Evolutionary conservation across 2,888 invertebrate species (phyloP), one percentile per base, ranked within the genome.

Genomic region (Noctua fimbriata): DNA sequence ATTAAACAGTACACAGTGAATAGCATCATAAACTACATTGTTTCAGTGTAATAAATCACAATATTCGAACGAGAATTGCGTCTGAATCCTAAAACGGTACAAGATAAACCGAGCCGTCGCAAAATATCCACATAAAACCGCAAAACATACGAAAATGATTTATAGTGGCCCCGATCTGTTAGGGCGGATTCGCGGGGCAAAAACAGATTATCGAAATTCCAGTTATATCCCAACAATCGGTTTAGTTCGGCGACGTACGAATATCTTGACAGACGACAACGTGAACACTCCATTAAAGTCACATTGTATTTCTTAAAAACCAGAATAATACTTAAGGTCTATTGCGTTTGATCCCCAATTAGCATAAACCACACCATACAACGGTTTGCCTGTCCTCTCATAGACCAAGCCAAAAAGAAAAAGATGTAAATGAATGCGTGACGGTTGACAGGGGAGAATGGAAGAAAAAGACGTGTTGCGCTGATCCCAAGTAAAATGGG

Each of bases 121-220:
- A 89, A 92, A 88, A 95, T 94, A 94, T 94, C 93, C 93, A 92
- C 92, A 94, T 94, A 94, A 95, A 96, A 94, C 95, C 94, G 92
- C 93, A 94, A 95, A 96, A 95, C 94, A 94, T 94, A 94, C 92
- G 92, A 94, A 95, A 95, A 96, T 96, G 95, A 96, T 96, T 95
- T 95, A 96, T 95, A 94, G 94, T 93, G 91, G 90, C 89, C 91
- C 91, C 94, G 94, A 94, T 96, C 94, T 94, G 95, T 93, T 93
- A 90, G 93, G 92, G 92, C 93, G 93, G 94, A 92, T 94, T 93
- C 91, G 93, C 90, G 92, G 91, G 90, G 92, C 93, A 95, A 95
- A 95, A 96, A 95, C 95, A 95, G 95, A 95, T 96, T 95, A 96
- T 95, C 94, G 93, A 92, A 94, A 94, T 94, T 93, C 95, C 92